Percentiles rank a stretch among this genome's conserved stretches.
These are phyloP conservation scores for Oryzias melastigma DNA, from an alignment of 2,113 vertebrate species.

Conservation along the genomic window DNA sequence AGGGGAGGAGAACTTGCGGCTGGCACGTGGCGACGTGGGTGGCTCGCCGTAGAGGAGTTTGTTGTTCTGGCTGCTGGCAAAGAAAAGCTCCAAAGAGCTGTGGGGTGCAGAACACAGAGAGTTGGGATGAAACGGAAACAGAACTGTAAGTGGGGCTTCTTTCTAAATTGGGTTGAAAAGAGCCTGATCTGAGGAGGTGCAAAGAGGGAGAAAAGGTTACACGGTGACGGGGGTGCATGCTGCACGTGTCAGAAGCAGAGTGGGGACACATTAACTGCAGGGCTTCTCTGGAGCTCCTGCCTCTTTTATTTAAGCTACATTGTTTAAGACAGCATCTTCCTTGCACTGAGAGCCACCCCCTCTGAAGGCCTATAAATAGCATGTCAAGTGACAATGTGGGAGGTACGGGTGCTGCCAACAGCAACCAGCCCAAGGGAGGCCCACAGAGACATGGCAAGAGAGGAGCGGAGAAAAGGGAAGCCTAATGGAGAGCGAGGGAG, in stretches of 20 bases:
- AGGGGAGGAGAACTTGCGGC: slow-evolving; percentile 95
- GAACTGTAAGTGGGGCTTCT: background rate
- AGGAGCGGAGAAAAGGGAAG: slow-evolving; percentile 34
- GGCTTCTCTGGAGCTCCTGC: slow-evolving; percentile 62
- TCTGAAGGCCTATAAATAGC: slow-evolving; percentile 78
- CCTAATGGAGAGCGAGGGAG: slow-evolving; percentile 37
- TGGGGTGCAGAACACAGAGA: slow-evolving; percentile 13
- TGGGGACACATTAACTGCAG: slow-evolving; percentile 53
- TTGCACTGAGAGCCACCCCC: slow-evolving; percentile 76
- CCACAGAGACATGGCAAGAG: slow-evolving; percentile 59
- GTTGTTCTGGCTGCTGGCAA: slow-evolving; percentile 93
- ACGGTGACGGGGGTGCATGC: slow-evolving; percentile 4
- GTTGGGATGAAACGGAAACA: slow-evolving; percentile 3
- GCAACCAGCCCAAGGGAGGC: slow-evolving; percentile 75
- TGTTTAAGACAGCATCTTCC: slow-evolving; percentile 77
- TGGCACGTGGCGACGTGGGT: slow-evolving; percentile 91
- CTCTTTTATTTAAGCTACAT: slow-evolving; percentile 74
- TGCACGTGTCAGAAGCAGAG: slow-evolving; percentile 36
- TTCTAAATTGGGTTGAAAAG: background rate
- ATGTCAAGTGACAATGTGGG: slow-evolving; percentile 77
- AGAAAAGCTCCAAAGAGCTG: slow-evolving; percentile 95
- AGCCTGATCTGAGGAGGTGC: background rate
- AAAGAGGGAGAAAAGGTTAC: slow-evolving; percentile 11
- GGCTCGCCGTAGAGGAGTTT: slow-evolving; percentile 95
- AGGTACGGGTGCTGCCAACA: slow-evolving; percentile 76